A percentile compares a stretch with the other conserved stretches of the same genome.
phyloP scores from a whole-genome alignment of 2,113 vertebrate species.

The Arenaria interpres region DNA sequence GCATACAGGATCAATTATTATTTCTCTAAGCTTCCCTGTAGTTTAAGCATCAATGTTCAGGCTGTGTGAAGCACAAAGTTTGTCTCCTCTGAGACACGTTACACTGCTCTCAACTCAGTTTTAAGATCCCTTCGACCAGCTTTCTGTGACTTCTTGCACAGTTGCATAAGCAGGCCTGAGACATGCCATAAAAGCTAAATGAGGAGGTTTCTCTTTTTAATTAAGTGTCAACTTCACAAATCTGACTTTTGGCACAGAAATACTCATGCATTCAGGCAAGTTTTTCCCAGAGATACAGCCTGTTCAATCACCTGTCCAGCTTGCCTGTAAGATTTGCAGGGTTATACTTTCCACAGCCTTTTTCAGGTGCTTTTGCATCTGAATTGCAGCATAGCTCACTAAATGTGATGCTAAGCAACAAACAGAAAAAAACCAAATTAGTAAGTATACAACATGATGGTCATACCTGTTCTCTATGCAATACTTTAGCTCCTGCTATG shows the following conservation, averaged over 20 bases:
- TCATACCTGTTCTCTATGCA: background rate
- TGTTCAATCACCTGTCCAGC: background rate
- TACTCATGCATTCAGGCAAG: background rate
- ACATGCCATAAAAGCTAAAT: background rate
- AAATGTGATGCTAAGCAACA: background rate
- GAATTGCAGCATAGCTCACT: background rate
- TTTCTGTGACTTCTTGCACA: background rate
- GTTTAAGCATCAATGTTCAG: background rate
- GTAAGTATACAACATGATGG: background rate
- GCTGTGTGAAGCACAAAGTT: background rate
- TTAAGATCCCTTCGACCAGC: background rate
- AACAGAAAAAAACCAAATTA: background rate
- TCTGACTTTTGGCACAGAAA: conserved; percentile 2
- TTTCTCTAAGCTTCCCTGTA: background rate
- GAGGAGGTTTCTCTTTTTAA: background rate
- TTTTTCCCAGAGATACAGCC: background rate
- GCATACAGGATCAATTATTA: background rate
- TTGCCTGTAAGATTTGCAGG: background rate
- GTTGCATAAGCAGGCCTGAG: background rate
- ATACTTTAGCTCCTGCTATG: background rate
- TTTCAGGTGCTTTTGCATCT: background rate
- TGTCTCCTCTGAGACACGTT: background rate
- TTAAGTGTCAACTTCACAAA: background rate
- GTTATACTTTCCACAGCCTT: background rate
- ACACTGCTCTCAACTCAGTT: background rate